These are phyloP conservation scores for Anhinga anhinga DNA, from an alignment of 2,113 vertebrate species.

Conservation along the genomic window DNA sequence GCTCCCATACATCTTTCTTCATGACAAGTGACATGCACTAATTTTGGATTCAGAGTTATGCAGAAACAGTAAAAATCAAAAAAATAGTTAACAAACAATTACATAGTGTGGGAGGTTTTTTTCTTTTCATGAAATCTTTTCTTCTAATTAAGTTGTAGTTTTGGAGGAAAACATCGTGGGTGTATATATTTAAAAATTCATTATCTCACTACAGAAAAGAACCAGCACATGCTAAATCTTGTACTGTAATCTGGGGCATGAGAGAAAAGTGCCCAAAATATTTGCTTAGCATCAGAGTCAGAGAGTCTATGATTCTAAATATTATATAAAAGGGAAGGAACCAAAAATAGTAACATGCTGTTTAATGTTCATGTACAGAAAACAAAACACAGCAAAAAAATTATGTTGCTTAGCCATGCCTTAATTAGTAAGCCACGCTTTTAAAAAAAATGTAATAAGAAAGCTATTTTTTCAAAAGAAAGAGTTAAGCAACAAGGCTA, in stretches of 20 bases:
- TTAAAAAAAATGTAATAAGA: neutral
- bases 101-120: fast-evolving
- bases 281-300: neutral
- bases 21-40: neutral
- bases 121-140: neutral
- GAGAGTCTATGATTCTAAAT: neutral
- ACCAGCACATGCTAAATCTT: neutral
- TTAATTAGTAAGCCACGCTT: neutral
- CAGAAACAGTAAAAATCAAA: neutral
- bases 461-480: neutral
- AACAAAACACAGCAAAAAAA: neutral
- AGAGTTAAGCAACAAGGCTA: conserved; percentile 3
- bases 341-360: neutral
- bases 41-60: neutral
- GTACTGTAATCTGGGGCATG: neutral
- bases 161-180: neutral
- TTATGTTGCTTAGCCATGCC: neutral
- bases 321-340: neutral
- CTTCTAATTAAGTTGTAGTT: neutral
- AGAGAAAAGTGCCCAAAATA: neutral
- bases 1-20: neutral
- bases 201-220: neutral
- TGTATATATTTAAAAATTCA: neutral
- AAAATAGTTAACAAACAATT: neutral
- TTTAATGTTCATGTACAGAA: neutral